Conservation (phyloP, 2,888 invertebrate species). For the Vannuccia rotundouncinata region DNA sequence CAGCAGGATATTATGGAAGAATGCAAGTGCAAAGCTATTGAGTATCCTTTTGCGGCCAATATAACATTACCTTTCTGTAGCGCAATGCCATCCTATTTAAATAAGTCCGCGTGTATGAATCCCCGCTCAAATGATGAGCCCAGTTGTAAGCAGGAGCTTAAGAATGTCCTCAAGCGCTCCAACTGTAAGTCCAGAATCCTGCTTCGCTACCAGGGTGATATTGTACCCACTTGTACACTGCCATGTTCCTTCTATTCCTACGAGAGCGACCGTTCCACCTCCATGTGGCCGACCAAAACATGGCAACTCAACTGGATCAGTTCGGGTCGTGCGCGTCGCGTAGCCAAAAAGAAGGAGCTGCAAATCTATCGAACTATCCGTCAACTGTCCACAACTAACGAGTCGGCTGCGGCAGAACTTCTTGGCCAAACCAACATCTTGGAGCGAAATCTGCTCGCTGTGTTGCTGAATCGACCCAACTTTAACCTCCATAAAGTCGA, state of each 20-base stretch:
- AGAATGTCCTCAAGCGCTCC: slow-evolving; percentile 30
- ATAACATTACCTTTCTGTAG: slow-evolving; percentile 32
- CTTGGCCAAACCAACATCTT: background rate
- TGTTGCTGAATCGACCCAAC: slow-evolving; percentile 39
- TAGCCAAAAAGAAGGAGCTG: slow-evolving; percentile 32
- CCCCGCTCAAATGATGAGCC: background rate
- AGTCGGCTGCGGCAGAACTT: slow-evolving; percentile 23
- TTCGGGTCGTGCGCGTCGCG: background rate
- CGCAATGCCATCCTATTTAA: slow-evolving; percentile 25
- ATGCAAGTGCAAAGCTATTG: slow-evolving; percentile 39
- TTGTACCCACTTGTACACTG: slow-evolving; percentile 37
- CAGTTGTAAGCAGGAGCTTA: slow-evolving; percentile 2
- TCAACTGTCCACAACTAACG: slow-evolving; percentile 5
- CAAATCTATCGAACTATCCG: background rate
- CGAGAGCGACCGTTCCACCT: slow-evolving; percentile 39
- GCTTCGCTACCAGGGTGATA: slow-evolving; percentile 32
- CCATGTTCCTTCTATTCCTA: slow-evolving; percentile 40
- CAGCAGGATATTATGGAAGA: slow-evolving; percentile 31
- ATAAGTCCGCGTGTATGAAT: slow-evolving; percentile 20
- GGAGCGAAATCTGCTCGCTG: slow-evolving; percentile 37
- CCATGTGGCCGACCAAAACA: slow-evolving; percentile 39
- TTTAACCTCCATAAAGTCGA: slow-evolving; percentile 39
- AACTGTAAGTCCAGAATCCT: slow-evolving; percentile 31
- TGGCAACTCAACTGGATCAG: slow-evolving; percentile 38
- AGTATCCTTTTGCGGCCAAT: slow-evolving; percentile 36